Evolutionary conservation across 2,797 vertebrate genomes (phyloP).

Genomic region (Philypnodon macrostomus): DNA sequence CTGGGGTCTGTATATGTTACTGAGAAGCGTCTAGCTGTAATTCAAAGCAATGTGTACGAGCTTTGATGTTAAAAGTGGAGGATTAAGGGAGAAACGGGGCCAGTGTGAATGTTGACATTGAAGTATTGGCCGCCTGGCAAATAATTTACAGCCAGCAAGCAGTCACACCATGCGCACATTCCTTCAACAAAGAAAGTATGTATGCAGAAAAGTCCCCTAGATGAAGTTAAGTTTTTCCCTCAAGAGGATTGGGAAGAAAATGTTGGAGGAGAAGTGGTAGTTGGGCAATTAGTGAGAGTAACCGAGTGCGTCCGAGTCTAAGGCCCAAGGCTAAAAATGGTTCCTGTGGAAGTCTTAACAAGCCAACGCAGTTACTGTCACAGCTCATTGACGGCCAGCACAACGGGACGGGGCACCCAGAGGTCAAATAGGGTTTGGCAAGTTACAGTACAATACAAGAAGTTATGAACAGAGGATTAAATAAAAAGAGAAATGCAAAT

Average conservation of each 20-base stretch:
- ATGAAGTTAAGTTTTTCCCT: conserved; percentile 13
- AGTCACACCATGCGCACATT: conserved; percentile 22
- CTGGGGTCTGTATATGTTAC: background rate
- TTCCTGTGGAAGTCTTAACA: conserved; percentile 35
- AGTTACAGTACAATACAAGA: conserved; percentile 1
- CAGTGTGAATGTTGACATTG: conserved; percentile 27
- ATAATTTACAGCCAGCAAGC: conserved; percentile 45
- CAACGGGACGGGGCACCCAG: conserved; percentile 28
- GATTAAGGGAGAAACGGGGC: conserved; percentile 14
- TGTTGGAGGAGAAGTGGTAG: conserved; percentile 14
- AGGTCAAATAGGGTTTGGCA: conserved; percentile 23
- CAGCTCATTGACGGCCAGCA: conserved; percentile 49
- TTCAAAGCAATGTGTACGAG: conserved; percentile 10
- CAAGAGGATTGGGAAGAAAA: conserved; percentile 8
- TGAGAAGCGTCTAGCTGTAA: conserved; percentile 18
- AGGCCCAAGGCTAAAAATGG: conserved; percentile 16
- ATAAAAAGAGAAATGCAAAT: background rate
- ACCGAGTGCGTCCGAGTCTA: conserved; percentile 44
- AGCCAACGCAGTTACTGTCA: conserved; percentile 47
- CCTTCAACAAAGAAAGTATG: conserved; percentile 39
- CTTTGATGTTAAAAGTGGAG: conserved; percentile 40
- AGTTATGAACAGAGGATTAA: no score
- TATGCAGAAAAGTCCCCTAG: conserved; percentile 15
- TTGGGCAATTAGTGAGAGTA: conserved; percentile 61
- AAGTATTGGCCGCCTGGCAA: conserved; percentile 27